phyloP scores from a whole-genome alignment of 1,140 invertebrate species.

The Brachionus angularis region DNA sequence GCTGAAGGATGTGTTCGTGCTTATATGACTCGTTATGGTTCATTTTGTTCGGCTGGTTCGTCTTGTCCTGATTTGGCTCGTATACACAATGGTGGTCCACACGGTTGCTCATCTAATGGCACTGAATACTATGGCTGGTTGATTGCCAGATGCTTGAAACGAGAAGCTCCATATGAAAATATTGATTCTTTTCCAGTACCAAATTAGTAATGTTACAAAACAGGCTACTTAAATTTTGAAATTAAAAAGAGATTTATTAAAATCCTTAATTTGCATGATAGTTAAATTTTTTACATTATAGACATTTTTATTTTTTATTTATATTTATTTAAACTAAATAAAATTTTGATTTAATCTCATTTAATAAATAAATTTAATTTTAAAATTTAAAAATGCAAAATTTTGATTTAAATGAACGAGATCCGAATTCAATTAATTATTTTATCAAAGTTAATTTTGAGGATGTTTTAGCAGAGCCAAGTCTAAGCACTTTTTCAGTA shows the following conservation, averaged over 20 bases:
- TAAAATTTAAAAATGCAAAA: background rate
- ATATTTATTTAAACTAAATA: no score
- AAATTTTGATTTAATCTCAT: no score
- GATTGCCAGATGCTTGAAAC: conserved; percentile 23
- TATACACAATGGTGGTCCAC: conserved; percentile 46
- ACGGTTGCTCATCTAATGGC: conserved; percentile 41
- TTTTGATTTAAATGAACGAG: conserved; percentile 25
- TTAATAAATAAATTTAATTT: no score
- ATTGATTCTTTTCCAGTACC: conserved; percentile 17
- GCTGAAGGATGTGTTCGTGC: conserved; percentile 45
- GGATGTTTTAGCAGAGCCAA: no score
- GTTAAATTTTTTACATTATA: no score
- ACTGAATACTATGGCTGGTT: conserved; percentile 43
- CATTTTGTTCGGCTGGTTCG: conserved; percentile 16
- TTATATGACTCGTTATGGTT: conserved; percentile 46
- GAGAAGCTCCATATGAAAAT: conserved; percentile 41
- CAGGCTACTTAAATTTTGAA: no score
- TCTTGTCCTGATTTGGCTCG: conserved; percentile 45
- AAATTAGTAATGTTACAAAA: background rate
- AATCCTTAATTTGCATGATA: no score
- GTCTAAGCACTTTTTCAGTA: no score
- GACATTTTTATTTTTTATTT: no score
- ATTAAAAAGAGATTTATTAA: no score
- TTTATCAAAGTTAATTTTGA: conserved; percentile 11
- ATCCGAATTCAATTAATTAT: conserved; percentile 7